Conservation (phyloP, 2,888 invertebrate species). For the Quadroppia sp. region DNA sequence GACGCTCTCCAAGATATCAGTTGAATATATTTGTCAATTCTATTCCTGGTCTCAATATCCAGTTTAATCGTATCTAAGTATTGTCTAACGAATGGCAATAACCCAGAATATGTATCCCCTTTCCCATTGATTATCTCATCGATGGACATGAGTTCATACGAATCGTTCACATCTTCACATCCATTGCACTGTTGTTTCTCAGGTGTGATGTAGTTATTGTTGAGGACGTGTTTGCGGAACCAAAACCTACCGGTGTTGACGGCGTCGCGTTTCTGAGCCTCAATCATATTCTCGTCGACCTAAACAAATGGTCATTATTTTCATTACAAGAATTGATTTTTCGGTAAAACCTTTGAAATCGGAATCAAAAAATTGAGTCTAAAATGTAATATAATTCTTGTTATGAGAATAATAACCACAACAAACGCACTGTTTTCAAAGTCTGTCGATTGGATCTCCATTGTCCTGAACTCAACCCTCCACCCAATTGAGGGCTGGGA, state of each 20-base stretch:
- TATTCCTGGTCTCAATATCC: conserved; percentile 96
- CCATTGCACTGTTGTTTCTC: too few species aligned
- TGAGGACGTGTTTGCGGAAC: conserved; percentile 76
- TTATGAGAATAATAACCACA: conserved; percentile 93
- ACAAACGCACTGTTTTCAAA: conserved; percentile 99
- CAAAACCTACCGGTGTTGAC: conserved; percentile 79
- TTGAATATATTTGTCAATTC: conserved; percentile 90
- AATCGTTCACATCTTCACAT: conserved; percentile 34
- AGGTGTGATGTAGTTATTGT: conserved; percentile 45
- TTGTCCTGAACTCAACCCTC: conserved; percentile 98
- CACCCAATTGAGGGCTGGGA: conserved; percentile 88
- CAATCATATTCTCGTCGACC: conserved; percentile 94
- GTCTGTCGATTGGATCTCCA: conserved; percentile 94
- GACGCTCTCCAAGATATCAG: conserved; percentile 66
- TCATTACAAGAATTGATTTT: neutral
- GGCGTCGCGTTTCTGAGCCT: conserved; percentile 86
- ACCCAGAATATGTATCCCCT: conserved; percentile 83
- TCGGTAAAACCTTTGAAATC: conserved; percentile 73
- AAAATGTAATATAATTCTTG: conserved; percentile 92
- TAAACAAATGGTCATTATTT: conserved; percentile 32
- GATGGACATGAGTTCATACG: conserved; percentile 65
- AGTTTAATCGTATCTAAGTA: conserved; percentile 93
- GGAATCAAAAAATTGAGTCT: conserved; percentile 93
- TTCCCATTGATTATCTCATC: conserved; percentile 97
- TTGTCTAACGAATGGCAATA: conserved; percentile 87